Evolutionary conservation across 35 echinoderm and acorn worm species (phyloP).

Genomic region (Anneissia japonica): DNA sequence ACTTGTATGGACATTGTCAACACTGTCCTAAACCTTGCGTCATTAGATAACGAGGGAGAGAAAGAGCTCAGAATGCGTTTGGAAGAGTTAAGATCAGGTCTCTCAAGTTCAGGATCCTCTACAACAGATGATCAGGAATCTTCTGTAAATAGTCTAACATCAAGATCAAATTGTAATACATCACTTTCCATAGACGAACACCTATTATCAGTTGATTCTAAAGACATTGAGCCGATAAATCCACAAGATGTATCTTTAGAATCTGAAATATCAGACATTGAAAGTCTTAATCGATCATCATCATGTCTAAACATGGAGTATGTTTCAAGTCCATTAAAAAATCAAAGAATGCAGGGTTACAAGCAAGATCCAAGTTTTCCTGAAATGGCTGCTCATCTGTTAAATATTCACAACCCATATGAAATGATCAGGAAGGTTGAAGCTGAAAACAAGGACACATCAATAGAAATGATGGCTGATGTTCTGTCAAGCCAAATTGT

Average conservation of each 20-base stretch:
- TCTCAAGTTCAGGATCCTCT: neutral
- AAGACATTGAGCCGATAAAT: neutral
- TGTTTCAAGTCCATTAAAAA: neutral
- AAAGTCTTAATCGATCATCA: neutral
- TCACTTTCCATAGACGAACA: neutral
- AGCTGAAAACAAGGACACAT: neutral
- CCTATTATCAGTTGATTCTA: neutral
- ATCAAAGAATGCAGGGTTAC: neutral
- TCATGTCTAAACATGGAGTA: neutral
- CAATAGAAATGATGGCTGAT: neutral
- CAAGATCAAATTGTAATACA: neutral
- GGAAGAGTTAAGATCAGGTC: neutral
- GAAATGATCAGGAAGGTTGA: neutral
- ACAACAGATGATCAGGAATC: neutral
- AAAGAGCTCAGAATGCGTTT: conserved; percentile 20
- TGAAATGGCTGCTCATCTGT: neutral
- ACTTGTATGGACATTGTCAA: conserved; percentile 35
- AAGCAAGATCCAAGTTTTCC: neutral
- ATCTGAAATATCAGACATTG: neutral
- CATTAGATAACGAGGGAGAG: conserved; percentile 25
- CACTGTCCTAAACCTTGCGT: conserved; percentile 19
- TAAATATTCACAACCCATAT: neutral
- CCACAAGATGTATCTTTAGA: neutral
- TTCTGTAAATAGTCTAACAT: neutral
- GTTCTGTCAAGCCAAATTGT: neutral